Conservation (phyloP, 2,113 vertebrate species). For the Elachura formosa region DNA sequence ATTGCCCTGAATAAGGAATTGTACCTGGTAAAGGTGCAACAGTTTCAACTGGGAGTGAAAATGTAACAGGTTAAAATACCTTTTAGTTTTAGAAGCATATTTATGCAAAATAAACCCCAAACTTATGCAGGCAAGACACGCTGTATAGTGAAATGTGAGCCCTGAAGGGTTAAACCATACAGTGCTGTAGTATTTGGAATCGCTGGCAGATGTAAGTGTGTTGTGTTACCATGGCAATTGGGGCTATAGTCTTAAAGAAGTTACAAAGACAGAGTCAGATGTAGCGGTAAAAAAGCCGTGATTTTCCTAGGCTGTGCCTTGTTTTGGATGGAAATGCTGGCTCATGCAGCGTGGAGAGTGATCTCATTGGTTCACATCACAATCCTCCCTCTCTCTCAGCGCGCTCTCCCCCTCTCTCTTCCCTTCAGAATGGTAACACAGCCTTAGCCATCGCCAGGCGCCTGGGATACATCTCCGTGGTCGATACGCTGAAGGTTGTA, state of each 20-base stretch:
- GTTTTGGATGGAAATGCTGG: slow-evolving; percentile 80
- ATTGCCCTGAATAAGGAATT: not conserved
- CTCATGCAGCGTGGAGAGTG: slow-evolving; percentile 64
- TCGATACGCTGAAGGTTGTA: slow-evolving; percentile 95
- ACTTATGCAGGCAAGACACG: not conserved
- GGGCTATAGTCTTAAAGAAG: slow-evolving; percentile 68
- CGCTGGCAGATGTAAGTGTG: slow-evolving; percentile 73
- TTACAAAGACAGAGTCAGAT: slow-evolving; percentile 73
- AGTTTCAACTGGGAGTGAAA: not conserved
- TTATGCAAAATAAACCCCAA: not conserved
- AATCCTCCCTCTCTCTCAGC: slow-evolving; percentile 57
- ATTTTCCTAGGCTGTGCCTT: slow-evolving; percentile 73
- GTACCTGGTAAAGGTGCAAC: not conserved
- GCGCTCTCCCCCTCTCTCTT: not conserved
- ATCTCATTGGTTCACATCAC: slow-evolving; percentile 69
- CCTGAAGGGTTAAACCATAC: slow-evolving; percentile 64
- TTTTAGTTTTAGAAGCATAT: not conserved
- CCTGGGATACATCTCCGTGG: slow-evolving; percentile 97
- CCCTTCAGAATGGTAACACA: slow-evolving; percentile 92
- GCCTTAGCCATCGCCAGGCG: slow-evolving; percentile 94
- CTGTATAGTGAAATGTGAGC: not conserved
- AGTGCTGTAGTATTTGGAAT: slow-evolving; percentile 34
- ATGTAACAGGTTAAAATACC: not conserved
- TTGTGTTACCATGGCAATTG: slow-evolving; percentile 77
- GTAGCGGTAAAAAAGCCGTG: slow-evolving; percentile 59